A percentile compares a stretch with the other conserved stretches of the same genome.
These are phyloP conservation scores for Hypothenemus hampei DNA, from an alignment of 1,140 invertebrate genomes.

Conservation along the genomic window DNA sequence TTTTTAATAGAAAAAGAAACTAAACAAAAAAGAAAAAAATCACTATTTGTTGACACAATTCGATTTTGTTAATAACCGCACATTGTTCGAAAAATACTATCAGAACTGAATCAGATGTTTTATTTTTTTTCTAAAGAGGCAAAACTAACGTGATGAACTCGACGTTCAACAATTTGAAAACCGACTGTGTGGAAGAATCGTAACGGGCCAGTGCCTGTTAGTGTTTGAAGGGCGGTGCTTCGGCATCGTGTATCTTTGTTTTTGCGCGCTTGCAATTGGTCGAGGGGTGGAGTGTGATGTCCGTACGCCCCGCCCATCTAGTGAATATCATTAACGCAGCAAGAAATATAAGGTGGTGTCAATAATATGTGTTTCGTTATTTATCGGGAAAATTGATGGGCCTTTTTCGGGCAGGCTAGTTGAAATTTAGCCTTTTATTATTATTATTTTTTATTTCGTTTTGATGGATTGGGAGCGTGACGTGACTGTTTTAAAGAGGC, in stretches of 20 bases:
- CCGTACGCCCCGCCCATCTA: constrained; percentile 22
- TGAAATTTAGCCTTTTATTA: constrained; percentile 42
- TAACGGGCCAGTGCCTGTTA: constrained; percentile 16
- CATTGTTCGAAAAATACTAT: too few relatives aligned
- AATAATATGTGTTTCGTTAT: constrained; percentile 46
- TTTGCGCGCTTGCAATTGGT: constrained; percentile 14
- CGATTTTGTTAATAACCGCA: too few relatives aligned
- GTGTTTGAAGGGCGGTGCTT: constrained; percentile 1
- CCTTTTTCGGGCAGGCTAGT: constrained; percentile 38
- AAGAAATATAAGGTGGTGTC: constrained; percentile 38
- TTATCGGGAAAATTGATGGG: constrained; percentile 40
- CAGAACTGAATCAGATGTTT: too few relatives aligned
- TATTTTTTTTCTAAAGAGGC: too few relatives aligned
- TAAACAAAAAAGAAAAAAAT: too few relatives aligned
- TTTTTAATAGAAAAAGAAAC: too few relatives aligned
- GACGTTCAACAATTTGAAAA: constrained; percentile 13
- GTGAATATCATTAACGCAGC: constrained; percentile 44
- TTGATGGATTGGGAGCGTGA: constrained; percentile 40
- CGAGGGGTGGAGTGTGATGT: constrained; percentile 18
- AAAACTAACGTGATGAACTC: constrained; percentile 6
- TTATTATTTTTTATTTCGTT: too few relatives aligned
- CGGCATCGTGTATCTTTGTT: background rate
- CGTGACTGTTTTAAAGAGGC: constrained; percentile 18
- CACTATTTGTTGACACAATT: too few relatives aligned
- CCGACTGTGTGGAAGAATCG: constrained; percentile 2